These are phyloP conservation scores for Leptobrachium leishanense DNA, from an alignment of 2,113 vertebrate species.

Conservation along the genomic window DNA sequence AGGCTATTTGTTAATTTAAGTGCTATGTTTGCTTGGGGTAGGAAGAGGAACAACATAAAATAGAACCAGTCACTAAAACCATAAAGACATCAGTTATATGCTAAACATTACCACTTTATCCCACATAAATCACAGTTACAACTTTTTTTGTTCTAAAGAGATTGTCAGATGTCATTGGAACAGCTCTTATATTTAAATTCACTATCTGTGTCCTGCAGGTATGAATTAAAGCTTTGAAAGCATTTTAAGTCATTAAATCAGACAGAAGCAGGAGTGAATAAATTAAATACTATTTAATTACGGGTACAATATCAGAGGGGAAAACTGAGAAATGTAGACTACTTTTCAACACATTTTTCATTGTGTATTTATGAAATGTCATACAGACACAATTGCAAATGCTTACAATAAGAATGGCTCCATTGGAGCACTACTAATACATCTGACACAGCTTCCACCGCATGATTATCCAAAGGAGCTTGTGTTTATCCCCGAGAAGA, in stretches of 20 bases:
- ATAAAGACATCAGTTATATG: no score
- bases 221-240: not conserved
- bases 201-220: not conserved
- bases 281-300: constrained; percentile 1
- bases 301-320: not conserved
- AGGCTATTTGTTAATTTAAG: no score
- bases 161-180: no score
- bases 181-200: not conserved
- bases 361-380: constrained; percentile 81
- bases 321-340: not conserved
- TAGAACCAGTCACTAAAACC: no score
- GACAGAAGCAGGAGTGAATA: not conserved
- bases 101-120: no score
- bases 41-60: no score
- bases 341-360: constrained; percentile 53
- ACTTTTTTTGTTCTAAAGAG: no score
- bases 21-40: no score
- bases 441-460: constrained; percentile 78
- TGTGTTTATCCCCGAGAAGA: constrained; percentile 74
- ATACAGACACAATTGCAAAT: constrained; percentile 82
- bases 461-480: constrained; percentile 76
- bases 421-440: constrained; percentile 91
- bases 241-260: not conserved
- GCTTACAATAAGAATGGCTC: constrained; percentile 83
- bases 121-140: no score